phyloP scores from a whole-genome alignment of 2,888 invertebrate genomes.

The Drosophila barbarae region DNA sequence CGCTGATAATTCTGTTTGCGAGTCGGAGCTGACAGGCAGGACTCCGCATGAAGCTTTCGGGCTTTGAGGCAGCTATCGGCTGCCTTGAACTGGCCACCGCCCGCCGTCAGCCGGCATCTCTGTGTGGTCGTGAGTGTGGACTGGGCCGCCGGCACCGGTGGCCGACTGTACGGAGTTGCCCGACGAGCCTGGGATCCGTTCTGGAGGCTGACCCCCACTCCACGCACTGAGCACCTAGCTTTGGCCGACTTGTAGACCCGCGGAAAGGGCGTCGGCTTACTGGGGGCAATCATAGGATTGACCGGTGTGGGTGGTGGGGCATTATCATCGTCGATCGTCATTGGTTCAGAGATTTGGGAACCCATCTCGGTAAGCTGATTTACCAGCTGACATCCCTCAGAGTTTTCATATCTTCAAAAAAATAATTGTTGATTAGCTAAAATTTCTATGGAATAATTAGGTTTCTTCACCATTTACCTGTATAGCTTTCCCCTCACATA shows the following conservation, averaged over 20 bases:
- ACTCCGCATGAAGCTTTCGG: constrained; percentile 1
- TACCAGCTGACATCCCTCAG: constrained; percentile 9
- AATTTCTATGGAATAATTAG: not conserved
- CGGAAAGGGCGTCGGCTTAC: constrained; percentile 24
- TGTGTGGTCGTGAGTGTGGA: not conserved
- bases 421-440: not conserved
- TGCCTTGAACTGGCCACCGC: constrained; percentile 1
- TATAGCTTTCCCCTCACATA: constrained; percentile 21
- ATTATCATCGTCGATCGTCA: constrained; percentile 6
- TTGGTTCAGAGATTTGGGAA: not conserved
- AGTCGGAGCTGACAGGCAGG: not conserved
- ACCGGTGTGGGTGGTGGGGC: constrained; percentile 20
- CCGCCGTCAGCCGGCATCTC: not conserved
- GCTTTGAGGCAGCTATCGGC: not conserved
- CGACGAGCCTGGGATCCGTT: constrained; percentile 11
- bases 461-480: constrained; percentile 7
- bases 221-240: constrained; percentile 23
- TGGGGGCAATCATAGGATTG: constrained; percentile 15
- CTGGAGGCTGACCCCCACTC: not conserved
- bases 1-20: constrained; percentile 13
- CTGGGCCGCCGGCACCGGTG: not conserved
- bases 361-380: constrained; percentile 19
- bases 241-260: constrained; percentile 39
- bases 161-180: not conserved
- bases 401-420: constrained; percentile 10